Base-by-base conservation (phyloP, 2,888 invertebrate species). In the Protodeltote pygarga region DNA sequence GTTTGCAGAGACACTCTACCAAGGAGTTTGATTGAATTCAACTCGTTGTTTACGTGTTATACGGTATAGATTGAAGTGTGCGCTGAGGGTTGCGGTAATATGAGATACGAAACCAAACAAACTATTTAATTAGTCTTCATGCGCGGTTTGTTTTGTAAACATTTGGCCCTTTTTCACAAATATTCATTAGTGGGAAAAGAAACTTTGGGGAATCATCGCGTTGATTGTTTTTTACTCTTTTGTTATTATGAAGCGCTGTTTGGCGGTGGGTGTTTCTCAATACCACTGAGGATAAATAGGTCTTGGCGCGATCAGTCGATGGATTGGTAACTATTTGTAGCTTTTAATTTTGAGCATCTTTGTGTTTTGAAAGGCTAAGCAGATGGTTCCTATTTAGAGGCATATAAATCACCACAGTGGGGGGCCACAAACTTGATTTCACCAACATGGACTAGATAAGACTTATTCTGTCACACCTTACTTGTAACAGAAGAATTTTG, bases 21-120 rank as follows among this genome's bases (percentile, higher is more conserved):
- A 54, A 69, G 68, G 68, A 75, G 77, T 79, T 73, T 71, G 77
- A 83, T 82, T 82, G 77, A 77, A 83, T 83, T 77, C 75, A 74
- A 77, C 65, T 73, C 71, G 68, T 71, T 74, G 70, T 79, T 75
- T 76, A 74, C 73, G 69, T 72, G 72, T 65, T 71, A 75, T 68
- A 60, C 61, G 71, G 73, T 79, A 77, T 61, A 70, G 67, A 79
- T 81, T 77, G 71, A 78, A 74, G 70, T 71, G 54, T 65, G 65
- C 35, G 44, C 46, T 51, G 24, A 41, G 35, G 50, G 61, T 53
- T 25, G 61, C 39, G 33, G 46, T 51, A 57, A 65, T 41, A 49
- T 38, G 55, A 57, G 46, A 51, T n/a, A 49, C 29, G 33, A 49
- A 42, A 51, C 31, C 37, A 48, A 53, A 59, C 38, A 40, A 44